Evolutionary conservation across 1,140 invertebrate genomes (phyloP).

Genomic region (Sycobia sp.): DNA sequence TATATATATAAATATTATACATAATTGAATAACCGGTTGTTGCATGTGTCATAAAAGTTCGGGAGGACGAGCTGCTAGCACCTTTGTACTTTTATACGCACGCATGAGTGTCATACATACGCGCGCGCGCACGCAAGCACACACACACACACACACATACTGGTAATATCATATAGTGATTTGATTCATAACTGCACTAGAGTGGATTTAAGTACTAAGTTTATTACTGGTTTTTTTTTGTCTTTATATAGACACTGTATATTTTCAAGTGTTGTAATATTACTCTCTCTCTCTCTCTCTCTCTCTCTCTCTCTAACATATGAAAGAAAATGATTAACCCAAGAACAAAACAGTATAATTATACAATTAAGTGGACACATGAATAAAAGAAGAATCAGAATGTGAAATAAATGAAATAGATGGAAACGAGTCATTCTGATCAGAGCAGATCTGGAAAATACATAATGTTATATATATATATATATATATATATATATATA

Average conservation of each 20-base stretch:
- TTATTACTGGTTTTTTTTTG: conserved; percentile 41
- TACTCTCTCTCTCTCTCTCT: conserved; percentile 27
- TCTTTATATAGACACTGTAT: conserved; percentile 31
- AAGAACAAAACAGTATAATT: no score
- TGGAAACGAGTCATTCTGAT: no score
- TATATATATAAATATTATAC: conserved; percentile 34
- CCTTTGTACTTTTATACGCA: conserved; percentile 36
- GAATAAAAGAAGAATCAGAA: no score
- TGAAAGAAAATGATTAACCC: no score
- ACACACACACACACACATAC: conserved; percentile 45
- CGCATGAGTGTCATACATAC: conserved; percentile 31
- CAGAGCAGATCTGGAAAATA: no score
- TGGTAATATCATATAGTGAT: conserved; percentile 57
- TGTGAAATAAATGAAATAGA: no score
- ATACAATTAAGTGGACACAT: background rate
- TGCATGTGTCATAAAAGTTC: conserved; percentile 35
- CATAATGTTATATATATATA: no score
- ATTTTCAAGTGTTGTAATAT: conserved; percentile 16
- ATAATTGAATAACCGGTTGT: conserved; percentile 15
- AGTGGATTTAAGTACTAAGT: conserved; percentile 44
- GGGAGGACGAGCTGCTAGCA: conserved; percentile 28
- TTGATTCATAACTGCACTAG: conserved; percentile 49
- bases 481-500: no score
- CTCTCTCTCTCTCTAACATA: no score
- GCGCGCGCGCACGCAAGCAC: conserved; percentile 41